phyloP scores from a whole-genome alignment of 2,113 vertebrate species.

The Chinchilla lanigera region DNA sequence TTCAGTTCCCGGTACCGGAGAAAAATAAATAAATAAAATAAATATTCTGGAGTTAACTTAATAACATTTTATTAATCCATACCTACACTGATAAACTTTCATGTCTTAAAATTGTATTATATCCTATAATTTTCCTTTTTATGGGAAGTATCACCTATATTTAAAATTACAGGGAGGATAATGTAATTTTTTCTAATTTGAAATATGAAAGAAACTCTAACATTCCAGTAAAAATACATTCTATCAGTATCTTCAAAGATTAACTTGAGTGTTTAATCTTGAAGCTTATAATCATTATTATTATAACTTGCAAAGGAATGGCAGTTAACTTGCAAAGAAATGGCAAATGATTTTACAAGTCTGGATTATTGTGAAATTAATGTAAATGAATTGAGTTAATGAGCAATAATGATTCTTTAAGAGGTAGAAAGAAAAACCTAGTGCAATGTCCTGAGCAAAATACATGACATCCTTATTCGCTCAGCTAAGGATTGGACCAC shows the following conservation, averaged over 20 bases:
- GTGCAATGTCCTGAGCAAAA: background rate
- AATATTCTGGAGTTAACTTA: conserved; percentile 31
- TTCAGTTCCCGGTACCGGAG: too few species aligned
- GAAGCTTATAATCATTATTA: conserved; percentile 21
- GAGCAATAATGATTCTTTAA: conserved; percentile 28
- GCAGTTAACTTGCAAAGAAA: conserved; percentile 33
- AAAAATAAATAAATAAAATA: background rate
- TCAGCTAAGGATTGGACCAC: background rate
- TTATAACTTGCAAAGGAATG: conserved; percentile 29
- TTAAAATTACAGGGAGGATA: conserved; percentile 29
- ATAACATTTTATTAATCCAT: conserved; percentile 51
- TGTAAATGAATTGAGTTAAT: background rate
- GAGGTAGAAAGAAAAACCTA: conserved; percentile 2
- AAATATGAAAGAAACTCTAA: conserved; percentile 33
- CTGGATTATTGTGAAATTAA: conserved; percentile 37
- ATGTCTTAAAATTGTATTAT: conserved; percentile 54
- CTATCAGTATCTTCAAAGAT: background rate
- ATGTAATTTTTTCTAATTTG: conserved; percentile 47
- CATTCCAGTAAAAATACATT: conserved; percentile 14
- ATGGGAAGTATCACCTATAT: background rate
- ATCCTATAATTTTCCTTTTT: conserved; percentile 15
- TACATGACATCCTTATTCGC: background rate
- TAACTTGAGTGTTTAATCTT: conserved; percentile 30
- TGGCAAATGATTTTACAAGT: conserved; percentile 11
- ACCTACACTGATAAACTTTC: conserved; percentile 10